Evolutionary conservation across 1,140 invertebrate species (phyloP).

Genomic region (Bombus confusus): DNA sequence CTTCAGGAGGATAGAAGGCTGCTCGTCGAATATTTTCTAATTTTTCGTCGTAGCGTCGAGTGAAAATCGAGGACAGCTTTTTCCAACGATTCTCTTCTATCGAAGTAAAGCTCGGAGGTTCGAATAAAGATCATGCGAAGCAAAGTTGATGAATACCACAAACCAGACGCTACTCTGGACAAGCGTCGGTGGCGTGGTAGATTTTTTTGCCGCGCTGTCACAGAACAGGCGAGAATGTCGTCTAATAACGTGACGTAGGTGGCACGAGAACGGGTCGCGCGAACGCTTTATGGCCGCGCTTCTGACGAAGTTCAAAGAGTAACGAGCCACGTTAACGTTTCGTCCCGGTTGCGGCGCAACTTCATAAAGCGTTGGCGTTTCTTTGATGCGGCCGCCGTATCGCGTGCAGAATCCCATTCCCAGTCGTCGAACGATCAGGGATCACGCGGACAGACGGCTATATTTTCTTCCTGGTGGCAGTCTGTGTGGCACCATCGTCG

Average conservation of each 20-base stretch:
- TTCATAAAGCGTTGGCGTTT: conserved; percentile 30
- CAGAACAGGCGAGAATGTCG: neutral
- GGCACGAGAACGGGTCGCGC: conserved; percentile 7
- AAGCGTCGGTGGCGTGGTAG: neutral
- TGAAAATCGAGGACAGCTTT: neutral
- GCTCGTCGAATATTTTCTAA: neutral
- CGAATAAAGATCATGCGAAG: neutral
- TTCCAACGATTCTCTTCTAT: neutral
- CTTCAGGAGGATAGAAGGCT: too few relatives aligned
- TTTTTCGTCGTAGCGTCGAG: neutral
- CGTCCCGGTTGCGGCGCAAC: neutral
- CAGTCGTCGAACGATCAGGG: conserved; percentile 19
- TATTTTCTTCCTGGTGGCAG: conserved; percentile 1
- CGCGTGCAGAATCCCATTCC: conserved; percentile 27
- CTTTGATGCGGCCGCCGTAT: conserved; percentile 35
- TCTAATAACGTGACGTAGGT: conserved; percentile 11
- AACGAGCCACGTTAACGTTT: conserved; percentile 54
- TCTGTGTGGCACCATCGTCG: too few relatives aligned
- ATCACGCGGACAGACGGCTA: neutral
- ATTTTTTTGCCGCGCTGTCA: conserved; percentile 2
- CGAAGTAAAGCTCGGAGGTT: neutral
- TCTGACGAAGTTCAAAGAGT: conserved; percentile 55
- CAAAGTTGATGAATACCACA: neutral
- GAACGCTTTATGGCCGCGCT: conserved; percentile 4
- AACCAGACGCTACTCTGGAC: neutral